These are phyloP conservation scores for Formica aserva DNA, from an alignment of 2,888 invertebrate genomes.

Conservation along the genomic window DNA sequence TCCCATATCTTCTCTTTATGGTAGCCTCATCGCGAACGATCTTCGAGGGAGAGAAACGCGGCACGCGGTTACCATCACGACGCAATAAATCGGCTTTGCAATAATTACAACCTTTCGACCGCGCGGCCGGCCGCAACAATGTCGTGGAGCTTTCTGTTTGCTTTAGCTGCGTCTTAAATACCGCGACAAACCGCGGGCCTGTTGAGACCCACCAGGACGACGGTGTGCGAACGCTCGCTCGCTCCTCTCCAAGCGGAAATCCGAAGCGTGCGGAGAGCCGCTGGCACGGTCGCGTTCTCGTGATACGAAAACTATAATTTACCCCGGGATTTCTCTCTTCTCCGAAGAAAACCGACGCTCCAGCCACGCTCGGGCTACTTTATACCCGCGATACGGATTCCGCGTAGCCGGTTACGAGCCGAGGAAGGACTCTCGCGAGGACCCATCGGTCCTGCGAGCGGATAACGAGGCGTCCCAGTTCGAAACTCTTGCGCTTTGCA, in stretches of 20 bases:
- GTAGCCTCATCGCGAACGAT: constrained; percentile 37
- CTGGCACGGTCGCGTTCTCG: constrained; percentile 63
- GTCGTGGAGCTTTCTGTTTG: constrained; percentile 44
- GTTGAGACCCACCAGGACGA: constrained; percentile 44
- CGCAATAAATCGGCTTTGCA: constrained; percentile 45
- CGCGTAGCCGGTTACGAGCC: constrained; percentile 55
- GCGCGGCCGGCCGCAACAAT: constrained; percentile 32
- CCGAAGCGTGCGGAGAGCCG: constrained; percentile 24
- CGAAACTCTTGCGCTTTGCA: constrained; percentile 69
- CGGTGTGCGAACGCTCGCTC: constrained; percentile 23
- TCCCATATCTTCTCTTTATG: constrained; percentile 33
- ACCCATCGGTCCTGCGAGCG: constrained; percentile 58
- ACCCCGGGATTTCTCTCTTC: constrained; percentile 63
- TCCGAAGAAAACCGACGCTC: constrained; percentile 44
- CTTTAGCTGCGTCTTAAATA: constrained; percentile 42
- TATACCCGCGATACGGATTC: constrained; percentile 57
- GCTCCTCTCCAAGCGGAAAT: constrained; percentile 30
- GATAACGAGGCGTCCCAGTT: constrained; percentile 71
- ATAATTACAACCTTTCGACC: constrained; percentile 52
- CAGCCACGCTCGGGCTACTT: constrained; percentile 50
- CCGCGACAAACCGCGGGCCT: constrained; percentile 41
- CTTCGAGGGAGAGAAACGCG: constrained; percentile 36
- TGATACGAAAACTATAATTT: constrained; percentile 78
- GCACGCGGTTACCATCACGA: constrained; percentile 40
- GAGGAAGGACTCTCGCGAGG: constrained; percentile 45